Percentiles rank a stretch among this genome's conserved stretches.
Evolutionary conservation across 2,888 invertebrate genomes (phyloP).

Genomic region (Zelleria hepariella): DNA sequence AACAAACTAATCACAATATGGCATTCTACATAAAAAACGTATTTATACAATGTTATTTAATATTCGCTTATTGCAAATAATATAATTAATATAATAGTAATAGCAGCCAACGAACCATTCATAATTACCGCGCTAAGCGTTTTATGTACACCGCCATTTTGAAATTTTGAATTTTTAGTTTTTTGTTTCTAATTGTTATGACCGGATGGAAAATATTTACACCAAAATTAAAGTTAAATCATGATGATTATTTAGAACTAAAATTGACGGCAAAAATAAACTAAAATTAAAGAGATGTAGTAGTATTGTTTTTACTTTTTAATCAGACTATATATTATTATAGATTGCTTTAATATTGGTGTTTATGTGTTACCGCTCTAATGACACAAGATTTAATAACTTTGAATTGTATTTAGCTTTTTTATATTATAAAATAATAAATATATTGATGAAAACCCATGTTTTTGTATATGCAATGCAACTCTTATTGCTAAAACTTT

Average conservation of each 20-base stretch:
- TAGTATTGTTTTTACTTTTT: not conserved
- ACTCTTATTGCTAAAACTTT: not conserved
- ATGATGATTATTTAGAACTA: not conserved
- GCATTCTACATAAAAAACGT: conserved; percentile 41
- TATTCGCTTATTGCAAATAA: conserved; percentile 31
- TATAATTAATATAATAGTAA: conserved; percentile 9
- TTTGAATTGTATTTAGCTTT: not conserved
- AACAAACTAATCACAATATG: conserved; percentile 51
- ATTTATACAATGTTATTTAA: conserved; percentile 24
- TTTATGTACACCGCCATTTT: conserved; percentile 22
- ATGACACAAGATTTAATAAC: not conserved
- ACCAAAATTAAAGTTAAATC: conserved; percentile 2
- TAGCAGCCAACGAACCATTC: conserved; percentile 19
- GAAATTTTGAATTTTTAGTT: conserved; percentile 15
- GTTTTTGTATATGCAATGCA: not conserved
- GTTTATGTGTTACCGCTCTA: not conserved
- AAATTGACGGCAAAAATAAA: not conserved
- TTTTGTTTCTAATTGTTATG: conserved; percentile 14
- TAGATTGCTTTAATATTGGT: not conserved
- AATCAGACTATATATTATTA: not conserved
- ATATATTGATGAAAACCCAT: not conserved
- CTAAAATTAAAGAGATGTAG: not conserved
- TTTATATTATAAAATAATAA: not conserved
- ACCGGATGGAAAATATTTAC: conserved; percentile 13
- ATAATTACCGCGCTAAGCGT: conserved; percentile 20